phyloP scores from a whole-genome alignment of 1,140 invertebrate genomes.

The Brachionus plicatilis region DNA sequence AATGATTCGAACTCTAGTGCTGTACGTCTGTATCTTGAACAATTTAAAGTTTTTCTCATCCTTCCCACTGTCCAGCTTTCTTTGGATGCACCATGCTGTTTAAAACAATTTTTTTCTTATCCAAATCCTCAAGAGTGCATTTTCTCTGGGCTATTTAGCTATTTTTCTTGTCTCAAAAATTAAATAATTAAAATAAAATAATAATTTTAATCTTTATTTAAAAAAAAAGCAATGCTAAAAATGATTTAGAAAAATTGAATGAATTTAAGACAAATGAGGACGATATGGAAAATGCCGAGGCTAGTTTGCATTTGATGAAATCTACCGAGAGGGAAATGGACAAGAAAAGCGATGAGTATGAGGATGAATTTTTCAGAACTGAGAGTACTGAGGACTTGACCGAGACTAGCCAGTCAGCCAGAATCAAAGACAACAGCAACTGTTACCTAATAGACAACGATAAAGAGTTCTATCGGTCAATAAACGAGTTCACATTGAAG shows the following conservation, averaged over 20 bases:
- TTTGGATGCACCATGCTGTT: too few species aligned
- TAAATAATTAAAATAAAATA: too few species aligned
- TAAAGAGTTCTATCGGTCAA: neutral
- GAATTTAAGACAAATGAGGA: slow-evolving; percentile 4
- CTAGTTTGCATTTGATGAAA: neutral
- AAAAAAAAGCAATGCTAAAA: slow-evolving; percentile 21
- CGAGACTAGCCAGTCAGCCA: neutral
- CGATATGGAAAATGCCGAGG: neutral
- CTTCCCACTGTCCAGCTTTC: too few species aligned
- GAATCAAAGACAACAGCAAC: neutral
- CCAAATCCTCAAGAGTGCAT: too few species aligned
- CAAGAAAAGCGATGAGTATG: neutral
- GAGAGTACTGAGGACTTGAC: neutral
- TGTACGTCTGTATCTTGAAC: too few species aligned
- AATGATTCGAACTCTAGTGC: too few species aligned
- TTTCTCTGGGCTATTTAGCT: too few species aligned
- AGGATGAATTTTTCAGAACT: neutral
- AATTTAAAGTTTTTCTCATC: too few species aligned
- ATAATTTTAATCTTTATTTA: neutral
- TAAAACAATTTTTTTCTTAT: too few species aligned
- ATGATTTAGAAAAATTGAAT: slow-evolving; percentile 14
- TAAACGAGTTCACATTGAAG: neutral
- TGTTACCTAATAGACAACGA: slow-evolving; percentile 18
- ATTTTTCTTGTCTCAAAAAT: too few species aligned
- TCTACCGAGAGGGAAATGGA: neutral